phyloP scores from a whole-genome alignment of 2,113 vertebrate genomes.

The Ibidorhyncha struthersii region DNA sequence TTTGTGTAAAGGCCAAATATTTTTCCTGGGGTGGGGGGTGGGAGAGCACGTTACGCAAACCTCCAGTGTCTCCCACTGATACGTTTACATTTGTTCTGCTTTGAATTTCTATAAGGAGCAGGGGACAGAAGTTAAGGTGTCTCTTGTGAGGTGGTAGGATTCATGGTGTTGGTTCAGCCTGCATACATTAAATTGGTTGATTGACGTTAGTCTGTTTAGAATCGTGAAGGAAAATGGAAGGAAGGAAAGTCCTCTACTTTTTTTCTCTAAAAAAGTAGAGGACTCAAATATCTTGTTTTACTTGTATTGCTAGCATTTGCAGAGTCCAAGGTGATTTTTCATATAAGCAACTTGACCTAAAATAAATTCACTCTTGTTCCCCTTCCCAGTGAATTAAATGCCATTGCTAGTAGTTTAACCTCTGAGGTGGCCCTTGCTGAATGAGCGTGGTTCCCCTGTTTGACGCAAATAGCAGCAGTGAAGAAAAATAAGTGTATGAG shows the following conservation, averaged over 20 bases:
- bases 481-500: neutral
- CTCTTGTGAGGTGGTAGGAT: neutral
- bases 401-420: neutral
- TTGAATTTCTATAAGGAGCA: rapidly evolving
- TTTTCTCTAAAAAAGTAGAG: neutral
- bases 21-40: rapidly evolving
- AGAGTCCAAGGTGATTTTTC: neutral
- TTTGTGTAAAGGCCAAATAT: neutral
- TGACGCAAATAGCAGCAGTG: neutral
- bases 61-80: neutral
- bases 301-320: neutral
- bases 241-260: too few relatives aligned
- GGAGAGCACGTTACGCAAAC: neutral
- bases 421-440: neutral
- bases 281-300: neutral
- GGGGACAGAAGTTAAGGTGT: neutral
- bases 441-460: neutral
- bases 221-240: neutral
- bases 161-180: neutral
- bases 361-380: neutral
- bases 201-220: neutral
- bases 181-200: neutral
- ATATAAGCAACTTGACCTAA: neutral
- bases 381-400: constrained; percentile 18
- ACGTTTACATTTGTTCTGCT: neutral